phyloP scores from a whole-genome alignment of 2,797 vertebrate species.

The Propithecus deckenii region DNA sequence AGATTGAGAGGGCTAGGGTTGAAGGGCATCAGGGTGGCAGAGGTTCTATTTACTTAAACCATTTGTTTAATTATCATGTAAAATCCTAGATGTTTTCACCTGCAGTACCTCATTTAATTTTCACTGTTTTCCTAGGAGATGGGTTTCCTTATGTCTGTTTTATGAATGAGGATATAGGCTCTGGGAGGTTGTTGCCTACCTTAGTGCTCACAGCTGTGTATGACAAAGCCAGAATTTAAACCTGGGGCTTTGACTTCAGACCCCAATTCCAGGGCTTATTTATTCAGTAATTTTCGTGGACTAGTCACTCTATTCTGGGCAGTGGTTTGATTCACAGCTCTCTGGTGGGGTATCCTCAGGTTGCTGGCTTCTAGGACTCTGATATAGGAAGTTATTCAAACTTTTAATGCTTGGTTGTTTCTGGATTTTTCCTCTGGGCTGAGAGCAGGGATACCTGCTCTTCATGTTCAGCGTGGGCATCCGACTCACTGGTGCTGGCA shows the following conservation, averaged over 20 bases:
- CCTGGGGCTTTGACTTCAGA: neutral
- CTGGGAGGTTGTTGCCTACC: neutral
- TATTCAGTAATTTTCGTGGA: neutral
- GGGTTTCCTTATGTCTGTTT: neutral
- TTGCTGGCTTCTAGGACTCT: neutral
- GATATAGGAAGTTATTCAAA: neutral
- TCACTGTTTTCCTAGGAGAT: neutral
- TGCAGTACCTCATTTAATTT: neutral
- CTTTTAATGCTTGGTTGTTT: neutral
- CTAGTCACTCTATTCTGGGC: neutral
- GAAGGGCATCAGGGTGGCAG: neutral
- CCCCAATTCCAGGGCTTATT: neutral
- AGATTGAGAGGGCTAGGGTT: neutral
- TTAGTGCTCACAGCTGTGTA: neutral
- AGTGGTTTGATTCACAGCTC: neutral
- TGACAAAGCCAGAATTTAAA: neutral
- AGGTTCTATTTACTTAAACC: neutral
- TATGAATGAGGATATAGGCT: neutral
- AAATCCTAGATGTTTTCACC: neutral
- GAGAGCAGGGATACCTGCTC: neutral
- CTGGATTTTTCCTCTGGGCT: neutral
- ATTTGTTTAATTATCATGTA: neutral
- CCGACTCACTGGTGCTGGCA: neutral
- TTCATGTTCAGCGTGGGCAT: neutral
- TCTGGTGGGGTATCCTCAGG: neutral